Evolutionary conservation across 2,113 vertebrate species (phyloP).

Genomic region (Cisticola juncidis): DNA sequence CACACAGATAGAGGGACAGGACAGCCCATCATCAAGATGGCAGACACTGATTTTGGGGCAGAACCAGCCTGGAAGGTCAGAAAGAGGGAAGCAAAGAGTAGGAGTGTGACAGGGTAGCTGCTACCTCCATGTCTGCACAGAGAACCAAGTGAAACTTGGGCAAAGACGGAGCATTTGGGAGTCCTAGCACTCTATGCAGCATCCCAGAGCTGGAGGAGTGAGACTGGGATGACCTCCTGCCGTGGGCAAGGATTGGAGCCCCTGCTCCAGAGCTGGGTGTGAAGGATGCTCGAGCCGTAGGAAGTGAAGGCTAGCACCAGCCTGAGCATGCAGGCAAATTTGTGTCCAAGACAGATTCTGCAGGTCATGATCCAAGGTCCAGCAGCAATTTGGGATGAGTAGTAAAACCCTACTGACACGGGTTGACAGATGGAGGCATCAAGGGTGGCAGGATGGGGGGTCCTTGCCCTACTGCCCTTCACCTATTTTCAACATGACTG

Average conservation of each 20-base stretch:
- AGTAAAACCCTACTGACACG: not conserved
- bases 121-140: not conserved
- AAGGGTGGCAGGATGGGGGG: accelerated
- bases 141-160: not conserved
- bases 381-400: not conserved
- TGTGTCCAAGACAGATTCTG: not conserved
- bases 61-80: slow-evolving; percentile 2
- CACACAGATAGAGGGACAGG: not conserved
- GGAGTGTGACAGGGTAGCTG: not conserved
- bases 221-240: not conserved
- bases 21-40: not conserved
- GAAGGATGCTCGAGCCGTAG: accelerated
- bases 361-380: not conserved
- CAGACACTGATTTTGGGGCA: not conserved
- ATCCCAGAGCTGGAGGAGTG: not conserved
- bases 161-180: not conserved
- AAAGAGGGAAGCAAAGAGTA: slow-evolving; percentile 42
- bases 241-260: not conserved
- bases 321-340: not conserved
- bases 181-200: not conserved
- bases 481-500: accelerated
- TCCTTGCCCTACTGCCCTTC: not conserved
- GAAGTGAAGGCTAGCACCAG: not conserved
- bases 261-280: not conserved
- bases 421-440: accelerated